Conservation (phyloP, 2,113 vertebrate genomes). For the Ariopsis seemanni region DNA sequence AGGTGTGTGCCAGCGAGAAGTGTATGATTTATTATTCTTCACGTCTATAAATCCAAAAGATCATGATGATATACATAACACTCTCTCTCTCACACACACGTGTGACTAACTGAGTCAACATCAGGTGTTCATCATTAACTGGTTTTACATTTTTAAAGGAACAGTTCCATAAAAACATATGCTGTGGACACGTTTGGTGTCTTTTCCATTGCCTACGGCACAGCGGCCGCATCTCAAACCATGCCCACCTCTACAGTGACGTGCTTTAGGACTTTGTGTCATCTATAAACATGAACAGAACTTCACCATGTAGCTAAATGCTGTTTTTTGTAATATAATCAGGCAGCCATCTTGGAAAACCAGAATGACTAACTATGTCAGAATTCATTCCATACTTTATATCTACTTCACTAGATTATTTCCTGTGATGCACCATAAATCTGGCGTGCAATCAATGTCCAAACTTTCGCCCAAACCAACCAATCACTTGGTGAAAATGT, state of each 20-base stretch:
- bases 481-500: too few species aligned
- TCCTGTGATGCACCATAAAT: not conserved
- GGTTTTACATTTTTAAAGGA: not conserved
- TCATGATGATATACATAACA: not conserved
- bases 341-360: not conserved
- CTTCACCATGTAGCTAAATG: not conserved
- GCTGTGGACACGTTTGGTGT: not conserved
- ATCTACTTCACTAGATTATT: not conserved
- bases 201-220: not conserved
- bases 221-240: not conserved
- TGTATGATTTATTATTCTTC: not conserved
- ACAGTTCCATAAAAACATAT: not conserved
- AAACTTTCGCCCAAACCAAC: not conserved
- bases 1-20: not conserved
- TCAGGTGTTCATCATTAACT: conserved; percentile 4
- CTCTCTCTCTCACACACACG: not conserved
- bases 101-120: not conserved
- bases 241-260: not conserved
- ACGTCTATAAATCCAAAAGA: not conserved
- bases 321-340: not conserved
- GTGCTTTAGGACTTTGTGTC: not conserved
- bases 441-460: not conserved
- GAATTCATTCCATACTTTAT: not conserved
- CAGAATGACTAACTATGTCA: not conserved
- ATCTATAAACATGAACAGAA: not conserved